Evolutionary conservation across 1,140 invertebrate species (phyloP), one percentile per base, ranked within the genome.

Genomic region (Anagrus nilaparvatae): DNA sequence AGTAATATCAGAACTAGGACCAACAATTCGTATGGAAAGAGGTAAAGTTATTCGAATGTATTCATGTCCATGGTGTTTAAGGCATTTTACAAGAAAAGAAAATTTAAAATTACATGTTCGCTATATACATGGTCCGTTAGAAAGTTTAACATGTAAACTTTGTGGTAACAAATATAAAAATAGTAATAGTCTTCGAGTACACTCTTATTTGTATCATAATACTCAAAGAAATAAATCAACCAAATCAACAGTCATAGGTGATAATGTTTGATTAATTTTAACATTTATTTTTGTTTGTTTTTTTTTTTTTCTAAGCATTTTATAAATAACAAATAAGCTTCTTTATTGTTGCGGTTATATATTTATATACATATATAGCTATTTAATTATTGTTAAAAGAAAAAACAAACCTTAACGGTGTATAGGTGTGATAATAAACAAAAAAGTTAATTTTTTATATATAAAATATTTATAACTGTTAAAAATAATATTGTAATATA

Each of bases 141-240:
- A 67, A 54, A 65, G 58, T 53, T 56, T 68, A 13, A 65, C 62
- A n/a, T 70, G 67, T 54, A 65, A 65, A 44, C 56, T 65, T 24
- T 70, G 67, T 47, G 64, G 63, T 24, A 69, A 69, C 51, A 67
- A 64, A 53, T 70, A 69, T 50, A 69, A 69, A 41, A 71, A 69
- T 43, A 66, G 65, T 43, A 71, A 71, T 41, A 70, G 67, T 49
- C 53, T 71, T 40, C 67, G 69, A 40, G 69, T 70, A 37, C 68
- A 71, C 52, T 65, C 67, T 46, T 70, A 69, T 43, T 61, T 70
- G 21, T 71, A 71, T 52, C 69, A 70, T 46, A 69, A 70, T 34
- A 51, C 61, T 5, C 66, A 62, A 33, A 55, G 65, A 28, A 60
- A 62, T 40, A 67, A 67, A n/a, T 29, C 34, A 6, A 37, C 44